Evolutionary conservation across 92 coral and sea anemone species (phyloP).

Genomic region (Bergia puertoricense): DNA sequence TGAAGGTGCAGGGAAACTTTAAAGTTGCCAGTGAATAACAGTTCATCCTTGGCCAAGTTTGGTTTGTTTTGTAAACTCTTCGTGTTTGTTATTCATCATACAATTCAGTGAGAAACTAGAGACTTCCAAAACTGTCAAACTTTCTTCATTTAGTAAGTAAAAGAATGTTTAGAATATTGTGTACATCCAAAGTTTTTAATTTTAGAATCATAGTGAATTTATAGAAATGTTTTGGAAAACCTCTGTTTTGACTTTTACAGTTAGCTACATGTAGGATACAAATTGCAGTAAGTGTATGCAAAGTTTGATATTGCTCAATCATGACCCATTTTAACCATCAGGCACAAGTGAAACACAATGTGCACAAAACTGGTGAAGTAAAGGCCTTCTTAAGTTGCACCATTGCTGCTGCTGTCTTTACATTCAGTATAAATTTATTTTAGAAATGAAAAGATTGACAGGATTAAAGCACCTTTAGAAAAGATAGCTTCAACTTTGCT

Average conservation of each 20-base stretch:
- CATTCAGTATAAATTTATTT: not conserved
- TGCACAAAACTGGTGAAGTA: not conserved
- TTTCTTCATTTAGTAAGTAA: conserved; percentile 42
- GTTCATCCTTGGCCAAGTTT: conserved; percentile 81
- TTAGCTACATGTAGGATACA: not conserved
- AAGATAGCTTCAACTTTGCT: not conserved
- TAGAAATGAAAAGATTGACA: not conserved
- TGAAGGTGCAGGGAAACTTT: conserved; percentile 74
- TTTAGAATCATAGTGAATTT: not conserved
- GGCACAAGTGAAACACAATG: not conserved
- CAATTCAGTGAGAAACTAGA: conserved; percentile 21
- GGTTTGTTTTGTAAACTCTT: conserved; percentile 78
- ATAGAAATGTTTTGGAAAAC: not conserved
- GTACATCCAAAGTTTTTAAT: not conserved
- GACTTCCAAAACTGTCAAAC: conserved; percentile 28
- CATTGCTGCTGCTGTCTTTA: not conserved
- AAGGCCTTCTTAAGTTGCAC: not conserved
- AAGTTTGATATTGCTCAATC: not conserved
- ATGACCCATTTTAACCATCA: not conserved
- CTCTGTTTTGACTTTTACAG: not conserved
- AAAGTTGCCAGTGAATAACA: conserved; percentile 72
- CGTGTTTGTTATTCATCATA: conserved; percentile 20
- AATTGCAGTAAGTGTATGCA: not conserved
- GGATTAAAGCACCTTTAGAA: not conserved
- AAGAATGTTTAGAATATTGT: not conserved